Conservation (phyloP, 2,797 vertebrate genomes). For the Mormyrops attenuatus region DNA sequence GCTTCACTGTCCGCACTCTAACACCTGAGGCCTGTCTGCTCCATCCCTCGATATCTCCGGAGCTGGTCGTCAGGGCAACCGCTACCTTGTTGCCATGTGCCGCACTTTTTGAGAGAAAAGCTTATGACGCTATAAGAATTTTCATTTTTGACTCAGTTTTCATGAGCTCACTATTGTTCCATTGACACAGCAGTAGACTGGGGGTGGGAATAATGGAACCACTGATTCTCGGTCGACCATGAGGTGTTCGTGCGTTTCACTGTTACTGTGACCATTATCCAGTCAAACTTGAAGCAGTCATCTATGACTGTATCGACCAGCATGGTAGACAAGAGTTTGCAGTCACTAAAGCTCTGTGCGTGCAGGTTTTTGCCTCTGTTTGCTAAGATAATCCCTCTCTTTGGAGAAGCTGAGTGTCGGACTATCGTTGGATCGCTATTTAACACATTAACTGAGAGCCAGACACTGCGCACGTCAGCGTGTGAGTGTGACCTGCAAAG, state of each 20-base stretch:
- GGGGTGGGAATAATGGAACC: neutral
- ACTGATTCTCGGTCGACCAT: neutral
- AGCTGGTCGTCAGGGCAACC: neutral
- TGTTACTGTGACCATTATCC: neutral
- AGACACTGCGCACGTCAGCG: conserved; percentile 6
- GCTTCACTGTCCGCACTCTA: conserved; percentile 6
- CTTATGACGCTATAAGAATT: neutral
- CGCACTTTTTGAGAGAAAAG: neutral
- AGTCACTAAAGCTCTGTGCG: neutral
- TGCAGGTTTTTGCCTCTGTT: neutral
- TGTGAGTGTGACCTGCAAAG: conserved; percentile 23
- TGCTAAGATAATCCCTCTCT: conserved; percentile 12
- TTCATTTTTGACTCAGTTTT: neutral
- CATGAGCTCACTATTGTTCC: neutral
- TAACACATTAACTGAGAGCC: neutral
- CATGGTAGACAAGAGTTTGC: neutral
- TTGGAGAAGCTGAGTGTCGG: conserved; percentile 21
- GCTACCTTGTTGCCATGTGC: neutral
- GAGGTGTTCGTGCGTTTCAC: neutral
- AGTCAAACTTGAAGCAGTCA: neutral
- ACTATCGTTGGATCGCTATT: neutral
- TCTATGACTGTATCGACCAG: neutral
- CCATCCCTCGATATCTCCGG: neutral
- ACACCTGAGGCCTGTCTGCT: neutral
- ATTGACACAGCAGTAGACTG: neutral